A percentile compares a stretch with the other conserved stretches of the same genome.
Conservation (phyloP, 1,140 invertebrate species). For the Lordiphosa stackelbergi region DNA sequence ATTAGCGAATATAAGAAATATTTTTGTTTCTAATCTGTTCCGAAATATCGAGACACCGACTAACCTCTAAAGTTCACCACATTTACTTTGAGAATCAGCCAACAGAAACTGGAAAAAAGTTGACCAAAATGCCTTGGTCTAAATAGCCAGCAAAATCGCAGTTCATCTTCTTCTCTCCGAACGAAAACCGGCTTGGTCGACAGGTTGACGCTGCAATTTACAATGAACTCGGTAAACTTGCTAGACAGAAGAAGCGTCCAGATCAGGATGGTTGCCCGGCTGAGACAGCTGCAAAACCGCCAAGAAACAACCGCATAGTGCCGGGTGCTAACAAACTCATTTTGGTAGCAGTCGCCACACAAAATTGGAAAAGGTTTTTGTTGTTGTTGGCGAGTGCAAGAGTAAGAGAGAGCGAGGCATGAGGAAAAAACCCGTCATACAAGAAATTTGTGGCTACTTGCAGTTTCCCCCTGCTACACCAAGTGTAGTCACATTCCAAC, state of each 20-base stretch:
- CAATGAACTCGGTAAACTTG: slow-evolving; percentile 1
- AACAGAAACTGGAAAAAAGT: too few relatives aligned
- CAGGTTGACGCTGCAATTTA: slow-evolving; percentile 20
- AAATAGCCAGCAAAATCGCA: too few relatives aligned
- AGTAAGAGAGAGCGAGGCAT: slow-evolving; percentile 10
- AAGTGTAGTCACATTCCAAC: slow-evolving; percentile 39
- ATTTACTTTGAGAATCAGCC: too few relatives aligned
- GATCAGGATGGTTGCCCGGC: slow-evolving; percentile 15
- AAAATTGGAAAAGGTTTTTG: slow-evolving; percentile 40
- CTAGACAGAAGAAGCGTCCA: slow-evolving; percentile 2
- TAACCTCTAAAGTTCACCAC: too few relatives aligned
- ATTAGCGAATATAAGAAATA: too few relatives aligned
- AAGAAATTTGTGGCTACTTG: slow-evolving; percentile 68
- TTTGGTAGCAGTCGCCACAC: slow-evolving; percentile 16
- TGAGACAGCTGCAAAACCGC: slow-evolving; percentile 43
- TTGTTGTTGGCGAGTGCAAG: slow-evolving; percentile 13
- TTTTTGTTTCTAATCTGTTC: too few relatives aligned
- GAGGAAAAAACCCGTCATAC: slow-evolving; percentile 62
- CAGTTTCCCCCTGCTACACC: slow-evolving; percentile 29
- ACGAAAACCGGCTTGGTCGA: slow-evolving; percentile 12
- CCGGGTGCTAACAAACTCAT: slow-evolving; percentile 36
- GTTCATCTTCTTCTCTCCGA: slow-evolving; percentile 5
- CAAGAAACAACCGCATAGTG: slow-evolving; percentile 17
- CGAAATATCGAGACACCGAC: too few relatives aligned
- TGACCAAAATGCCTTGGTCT: too few relatives aligned